Evolutionary conservation across 2,888 invertebrate genomes (phyloP), one percentile per base, ranked within the genome.

Genomic region (Selenia dentaria): DNA sequence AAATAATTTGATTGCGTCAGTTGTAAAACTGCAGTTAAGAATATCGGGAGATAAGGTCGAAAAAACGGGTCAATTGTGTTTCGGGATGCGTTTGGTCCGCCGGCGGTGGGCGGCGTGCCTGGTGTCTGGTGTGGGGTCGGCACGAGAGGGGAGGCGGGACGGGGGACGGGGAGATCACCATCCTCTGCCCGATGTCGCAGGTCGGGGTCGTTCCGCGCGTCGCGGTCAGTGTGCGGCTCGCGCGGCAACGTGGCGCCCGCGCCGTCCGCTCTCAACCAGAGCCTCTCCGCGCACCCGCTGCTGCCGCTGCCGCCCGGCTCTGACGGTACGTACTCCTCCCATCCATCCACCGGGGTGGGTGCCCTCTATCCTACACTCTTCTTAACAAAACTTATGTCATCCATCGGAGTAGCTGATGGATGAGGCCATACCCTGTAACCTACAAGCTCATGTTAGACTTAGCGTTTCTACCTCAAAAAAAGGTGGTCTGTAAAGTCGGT

Each of bases 121-220:
- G 2, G 13, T 13, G 4, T 0, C 8, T 6, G 3, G 8, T 14
- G 1, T n/a, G 9, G 20, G 2, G 37, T 37, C 9, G 14, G n/a
- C 14, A n/a, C n/a, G n/a, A n/a, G 9, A 2, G 12, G 27, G 8
- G 14, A 26, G 11, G 10, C 18, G n/a, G n/a, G n/a, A n/a, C n/a
- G n/a, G n/a, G n/a, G n/a, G n/a, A n/a, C 20, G 27, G 33, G 8
- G 10, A 27, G 35, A 77, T 83, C 80, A 84, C 87, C 89, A 88
- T 89, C 89, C 89, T 90, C 89, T 84, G 85, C 80, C 91, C 87
- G 88, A 81, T 86, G 86, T 89, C 93, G 92, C 95, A 97, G 97
- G 96, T 97, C 96, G 93, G 96, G 96, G 92, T 97, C 97, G 92
- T 97, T 96, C 94, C 96, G 96, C 92, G 96, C 96, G 91, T 92